A percentile compares a stretch with the other conserved stretches of the same genome.
These are phyloP conservation scores for Corythornis leucogaster DNA, from an alignment of 2,797 vertebrate species.

Conservation along the genomic window DNA sequence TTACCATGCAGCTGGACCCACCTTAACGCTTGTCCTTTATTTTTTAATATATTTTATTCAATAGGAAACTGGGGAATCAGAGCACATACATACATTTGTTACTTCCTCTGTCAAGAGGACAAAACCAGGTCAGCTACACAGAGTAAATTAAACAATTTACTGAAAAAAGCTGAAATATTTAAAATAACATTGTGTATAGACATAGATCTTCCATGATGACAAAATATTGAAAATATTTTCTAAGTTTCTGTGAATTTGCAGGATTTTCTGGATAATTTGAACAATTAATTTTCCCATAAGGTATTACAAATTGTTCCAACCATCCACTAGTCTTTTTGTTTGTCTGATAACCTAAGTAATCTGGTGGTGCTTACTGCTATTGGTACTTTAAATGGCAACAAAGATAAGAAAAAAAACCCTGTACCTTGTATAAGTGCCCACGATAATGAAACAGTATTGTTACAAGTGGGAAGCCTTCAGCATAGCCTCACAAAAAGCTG, in stretches of 20 bases:
- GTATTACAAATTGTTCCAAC: not conserved
- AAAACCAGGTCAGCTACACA: not conserved
- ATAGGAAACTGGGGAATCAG: conserved; percentile 43
- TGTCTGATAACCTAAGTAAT: not conserved
- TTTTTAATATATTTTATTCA: conserved; percentile 49
- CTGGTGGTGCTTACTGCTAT: not conserved
- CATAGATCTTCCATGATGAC: not conserved
- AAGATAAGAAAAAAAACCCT: not conserved
- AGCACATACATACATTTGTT: conserved; percentile 12
- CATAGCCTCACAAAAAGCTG: not conserved
- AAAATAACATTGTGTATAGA: not conserved
- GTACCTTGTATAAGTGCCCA: not conserved
- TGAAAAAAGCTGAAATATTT: conserved; percentile 6
- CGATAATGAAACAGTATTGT: not conserved
- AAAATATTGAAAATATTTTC: not conserved
- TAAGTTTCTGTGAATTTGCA: conserved; percentile 20
- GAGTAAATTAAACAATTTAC: conserved; percentile 10
- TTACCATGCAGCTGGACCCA: not conserved
- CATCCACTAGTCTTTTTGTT: not conserved
- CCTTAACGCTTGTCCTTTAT: conserved; percentile 42
- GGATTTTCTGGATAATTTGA: not conserved
- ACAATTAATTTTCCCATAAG: not conserved
- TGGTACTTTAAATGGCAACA: not conserved
- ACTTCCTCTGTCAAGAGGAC: conserved; percentile 4
- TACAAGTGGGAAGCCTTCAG: not conserved